Base-by-base conservation (phyloP, 2,888 invertebrate genomes). In the Pheosia gnoma region DNA sequence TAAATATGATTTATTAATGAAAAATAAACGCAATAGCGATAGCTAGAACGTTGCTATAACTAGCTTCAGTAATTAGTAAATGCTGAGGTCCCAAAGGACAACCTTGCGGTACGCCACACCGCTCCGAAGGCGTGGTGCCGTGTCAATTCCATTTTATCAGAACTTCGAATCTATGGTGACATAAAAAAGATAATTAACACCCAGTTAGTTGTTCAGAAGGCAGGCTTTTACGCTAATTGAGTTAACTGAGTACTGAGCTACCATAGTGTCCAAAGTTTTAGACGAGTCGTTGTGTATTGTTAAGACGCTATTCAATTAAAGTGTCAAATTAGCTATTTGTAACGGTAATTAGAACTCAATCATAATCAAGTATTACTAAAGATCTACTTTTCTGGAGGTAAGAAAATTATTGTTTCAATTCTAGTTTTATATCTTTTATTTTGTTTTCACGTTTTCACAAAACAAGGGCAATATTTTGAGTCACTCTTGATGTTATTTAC, bases 211-310 rank as follows among this genome's bases (percentile, higher is more conserved):
- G 66, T 67, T 69, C 61, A 66, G 67, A 70, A 72, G 62, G 69
- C 61, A 61, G 58, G 79, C 84, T 86, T 83, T 85, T 82, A 82
- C 74, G 71, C 64, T 85, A 83, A 85, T 83, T 74, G 64, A 63
- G 64, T 70, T 62, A 57, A 25, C 25, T 25, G 25, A 72, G 66
- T 62, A 65, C 51, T 67, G 65, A 65, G 59, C 62, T 61, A 47
- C 59, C 5, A 73, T 56, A 63, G 60, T 70, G 70, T 77, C 72
- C 57, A 73, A 70, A 36, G 74, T 68, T 63, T 36, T 36, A 36
- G 11, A 57, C 57, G 37, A 53, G 37, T 47, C 37, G 47, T 10
- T 1, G 8, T 57, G 57, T 45, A 47, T n/a, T 47, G 47, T n/a
- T 5, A 4, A 2, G 47, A 1, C 5, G 11, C 6, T 47, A 43